These are phyloP conservation scores for Carcina quercana DNA, from an alignment of 2,888 invertebrate genomes.

Conservation along the genomic window DNA sequence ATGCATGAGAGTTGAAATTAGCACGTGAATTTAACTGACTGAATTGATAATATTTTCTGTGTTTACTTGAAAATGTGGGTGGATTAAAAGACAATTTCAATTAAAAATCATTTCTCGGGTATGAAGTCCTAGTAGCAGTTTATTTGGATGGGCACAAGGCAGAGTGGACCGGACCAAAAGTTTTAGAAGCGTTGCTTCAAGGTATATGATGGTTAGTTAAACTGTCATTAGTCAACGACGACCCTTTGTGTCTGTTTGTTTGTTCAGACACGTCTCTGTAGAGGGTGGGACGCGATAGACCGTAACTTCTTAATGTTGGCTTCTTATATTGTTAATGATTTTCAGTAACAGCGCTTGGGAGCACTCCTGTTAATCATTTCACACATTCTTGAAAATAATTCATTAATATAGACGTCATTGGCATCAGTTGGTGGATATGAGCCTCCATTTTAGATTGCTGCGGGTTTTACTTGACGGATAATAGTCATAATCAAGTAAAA, in stretches of 20 bases:
- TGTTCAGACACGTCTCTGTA: conserved; percentile 7
- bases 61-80: no score
- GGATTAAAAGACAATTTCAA: no score
- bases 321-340: conserved; percentile 20
- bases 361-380: background rate
- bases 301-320: conserved; percentile 15
- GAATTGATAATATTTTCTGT: no score
- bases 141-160: no score
- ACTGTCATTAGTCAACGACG: conserved; percentile 30
- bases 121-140: no score
- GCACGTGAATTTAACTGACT: no score
- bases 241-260: conserved; percentile 22
- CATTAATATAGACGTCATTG: background rate
- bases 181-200: conserved; percentile 20
- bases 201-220: conserved; percentile 30
- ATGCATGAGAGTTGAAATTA: no score
- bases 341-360: conserved; percentile 8
- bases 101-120: no score
- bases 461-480: background rate
- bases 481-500: background rate
- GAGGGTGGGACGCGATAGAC: conserved; percentile 12
- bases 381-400: background rate
- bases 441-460: background rate
- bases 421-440: background rate
- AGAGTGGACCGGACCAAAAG: no score